These are phyloP conservation scores for Arenaria interpres DNA, from an alignment of 2,113 vertebrate species.

Conservation along the genomic window DNA sequence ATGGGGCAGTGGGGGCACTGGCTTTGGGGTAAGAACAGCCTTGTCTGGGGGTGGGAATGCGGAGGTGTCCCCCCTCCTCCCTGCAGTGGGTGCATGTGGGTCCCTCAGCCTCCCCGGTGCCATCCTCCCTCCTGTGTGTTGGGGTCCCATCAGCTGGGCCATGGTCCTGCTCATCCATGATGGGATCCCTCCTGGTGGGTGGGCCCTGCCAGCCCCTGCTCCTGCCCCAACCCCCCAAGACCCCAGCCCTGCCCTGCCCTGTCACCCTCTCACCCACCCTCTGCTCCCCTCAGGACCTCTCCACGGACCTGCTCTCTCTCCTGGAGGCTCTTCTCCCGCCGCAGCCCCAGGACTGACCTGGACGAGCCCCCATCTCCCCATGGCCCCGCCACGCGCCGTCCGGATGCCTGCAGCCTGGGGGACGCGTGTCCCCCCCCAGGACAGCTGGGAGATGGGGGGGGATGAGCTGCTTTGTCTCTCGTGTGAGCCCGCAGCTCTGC, in stretches of 20 bases:
- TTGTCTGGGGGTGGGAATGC: neutral
- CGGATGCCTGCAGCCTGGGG: rapidly evolving
- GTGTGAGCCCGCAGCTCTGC: neutral
- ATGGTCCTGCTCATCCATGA: neutral
- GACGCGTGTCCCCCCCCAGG: rapidly evolving
- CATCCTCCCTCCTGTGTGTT: rapidly evolving
- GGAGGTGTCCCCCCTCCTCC: neutral
- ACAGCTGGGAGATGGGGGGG: neutral
- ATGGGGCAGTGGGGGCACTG: neutral
- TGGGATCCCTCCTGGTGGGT: rapidly evolving
- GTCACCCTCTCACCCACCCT: neutral
- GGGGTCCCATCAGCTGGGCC: neutral
- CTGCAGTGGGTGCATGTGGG: rapidly evolving
- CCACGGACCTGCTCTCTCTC: constrained; percentile 45
- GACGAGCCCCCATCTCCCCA: rapidly evolving
- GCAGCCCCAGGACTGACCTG: constrained; percentile 16
- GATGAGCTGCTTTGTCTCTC: neutral
- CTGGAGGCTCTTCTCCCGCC: constrained; percentile 45
- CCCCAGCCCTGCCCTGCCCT: rapidly evolving
- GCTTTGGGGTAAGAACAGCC: neutral
- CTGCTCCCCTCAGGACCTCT: constrained; percentile 29
- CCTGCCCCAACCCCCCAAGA: no score
- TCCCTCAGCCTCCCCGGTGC: neutral
- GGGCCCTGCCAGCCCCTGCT: neutral
- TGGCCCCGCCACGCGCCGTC: rapidly evolving